Percentiles rank a stretch among this genome's conserved stretches.
Conservation (phyloP, 2,113 vertebrate species). For the Pollachius pollachius region DNA sequence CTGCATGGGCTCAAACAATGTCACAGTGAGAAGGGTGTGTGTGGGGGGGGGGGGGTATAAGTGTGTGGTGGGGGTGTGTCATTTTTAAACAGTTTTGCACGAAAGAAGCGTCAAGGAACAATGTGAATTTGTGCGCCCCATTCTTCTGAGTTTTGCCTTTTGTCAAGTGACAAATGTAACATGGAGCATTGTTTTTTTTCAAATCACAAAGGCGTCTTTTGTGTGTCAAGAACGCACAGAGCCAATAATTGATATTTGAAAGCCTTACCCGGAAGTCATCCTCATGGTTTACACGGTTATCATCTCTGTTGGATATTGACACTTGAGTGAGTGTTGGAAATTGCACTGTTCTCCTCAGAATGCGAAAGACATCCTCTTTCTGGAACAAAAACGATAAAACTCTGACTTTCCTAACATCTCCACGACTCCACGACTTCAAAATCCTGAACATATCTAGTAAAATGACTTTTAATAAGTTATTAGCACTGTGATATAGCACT, state of each 20-base stretch:
- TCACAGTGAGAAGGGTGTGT: too few relatives aligned
- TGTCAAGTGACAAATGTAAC: slow-evolving; percentile 59
- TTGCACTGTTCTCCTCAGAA: too few relatives aligned
- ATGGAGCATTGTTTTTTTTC: slow-evolving; percentile 44
- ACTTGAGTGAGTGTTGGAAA: slow-evolving; percentile 3
- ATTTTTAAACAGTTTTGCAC: neutral
- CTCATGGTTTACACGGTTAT: slow-evolving; percentile 47
- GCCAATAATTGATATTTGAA: slow-evolving; percentile 47
- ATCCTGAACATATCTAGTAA: too few relatives aligned
- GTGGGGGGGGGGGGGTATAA: neutral
- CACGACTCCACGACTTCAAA: too few relatives aligned
- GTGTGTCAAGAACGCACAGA: slow-evolving; percentile 52
- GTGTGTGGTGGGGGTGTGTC: slow-evolving; percentile 41
- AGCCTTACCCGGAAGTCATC: slow-evolving; percentile 33
- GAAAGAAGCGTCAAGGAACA: neutral
- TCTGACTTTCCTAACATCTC: too few relatives aligned
- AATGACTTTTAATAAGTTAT: too few relatives aligned
- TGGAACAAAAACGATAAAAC: too few relatives aligned
- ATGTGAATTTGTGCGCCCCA: too few relatives aligned
- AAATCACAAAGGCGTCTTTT: slow-evolving; percentile 49
- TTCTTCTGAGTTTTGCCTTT: slow-evolving; percentile 26
- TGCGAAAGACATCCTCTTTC: too few relatives aligned
- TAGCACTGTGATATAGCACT: slow-evolving; percentile 11
- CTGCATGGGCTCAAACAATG: slow-evolving; percentile 21
- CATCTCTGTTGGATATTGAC: slow-evolving; percentile 53